These are phyloP conservation scores for Parascotia fuliginaria DNA, from an alignment of 2,888 invertebrate species.

Conservation along the genomic window DNA sequence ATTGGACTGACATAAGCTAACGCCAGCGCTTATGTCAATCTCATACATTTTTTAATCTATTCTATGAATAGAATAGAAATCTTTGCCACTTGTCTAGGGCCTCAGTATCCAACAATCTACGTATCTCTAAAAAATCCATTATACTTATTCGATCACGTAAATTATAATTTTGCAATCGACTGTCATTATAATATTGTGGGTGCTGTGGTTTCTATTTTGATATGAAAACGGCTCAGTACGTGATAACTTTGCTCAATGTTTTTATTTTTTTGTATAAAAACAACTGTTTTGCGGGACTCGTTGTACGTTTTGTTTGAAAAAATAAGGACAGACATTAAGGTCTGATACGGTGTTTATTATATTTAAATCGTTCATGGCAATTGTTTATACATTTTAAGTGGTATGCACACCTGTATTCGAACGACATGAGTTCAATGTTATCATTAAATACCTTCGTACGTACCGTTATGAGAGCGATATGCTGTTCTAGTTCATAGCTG, in stretches of 20 bases:
- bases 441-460: too few species aligned
- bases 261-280: conserved; percentile 52
- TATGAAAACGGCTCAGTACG: conserved; percentile 71
- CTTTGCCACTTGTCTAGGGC: too few species aligned
- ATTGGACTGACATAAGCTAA: too few species aligned
- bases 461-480: too few species aligned
- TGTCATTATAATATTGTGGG: conserved; percentile 77
- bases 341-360: conserved; percentile 38
- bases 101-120: conserved; percentile 13
- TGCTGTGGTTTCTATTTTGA: conserved; percentile 76
- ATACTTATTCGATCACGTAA: conserved; percentile 75
- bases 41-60: too few species aligned
- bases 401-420: too few species aligned
- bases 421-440: too few species aligned
- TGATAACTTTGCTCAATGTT: conserved; percentile 70
- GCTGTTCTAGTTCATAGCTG: too few species aligned
- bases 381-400: too few species aligned
- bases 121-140: conserved; percentile 61
- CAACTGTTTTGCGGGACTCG: conserved; percentile 69
- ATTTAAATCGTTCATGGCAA: conserved; percentile 19
- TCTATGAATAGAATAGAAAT: too few species aligned
- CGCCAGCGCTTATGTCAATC: too few species aligned
- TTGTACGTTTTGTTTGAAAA: conserved; percentile 65
- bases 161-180: conserved; percentile 81
- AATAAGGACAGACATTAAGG: conserved; percentile 65